phyloP scores from a whole-genome alignment of 2,888 invertebrate genomes.

The Epinotia ramella region DNA sequence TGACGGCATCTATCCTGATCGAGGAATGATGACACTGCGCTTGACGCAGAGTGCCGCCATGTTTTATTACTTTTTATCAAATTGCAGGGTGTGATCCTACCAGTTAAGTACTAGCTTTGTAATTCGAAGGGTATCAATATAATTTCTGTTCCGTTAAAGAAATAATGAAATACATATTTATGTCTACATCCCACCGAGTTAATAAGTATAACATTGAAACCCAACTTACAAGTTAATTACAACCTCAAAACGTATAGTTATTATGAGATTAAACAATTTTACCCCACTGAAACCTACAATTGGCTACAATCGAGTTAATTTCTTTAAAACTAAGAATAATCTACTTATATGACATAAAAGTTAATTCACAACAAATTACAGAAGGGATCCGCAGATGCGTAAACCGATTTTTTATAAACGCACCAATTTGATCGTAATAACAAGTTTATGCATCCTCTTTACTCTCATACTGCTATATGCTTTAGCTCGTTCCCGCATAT shows the following conservation, averaged over 20 bases:
- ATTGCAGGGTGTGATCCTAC: slow-evolving; percentile 23
- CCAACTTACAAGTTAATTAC: slow-evolving; percentile 37
- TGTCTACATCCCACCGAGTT: slow-evolving; percentile 32
- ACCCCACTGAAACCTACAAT: slow-evolving; percentile 35
- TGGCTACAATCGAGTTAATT: slow-evolving; percentile 42
- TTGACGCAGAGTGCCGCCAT: slow-evolving; percentile 6
- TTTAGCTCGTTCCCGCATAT: slow-evolving; percentile 54
- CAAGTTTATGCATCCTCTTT: slow-evolving; percentile 59
- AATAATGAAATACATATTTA: slow-evolving; percentile 30
- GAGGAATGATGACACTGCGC: slow-evolving; percentile 55
- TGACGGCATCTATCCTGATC: slow-evolving; percentile 66
- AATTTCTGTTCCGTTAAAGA: slow-evolving; percentile 23
- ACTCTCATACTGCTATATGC: slow-evolving; percentile 53
- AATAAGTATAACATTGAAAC: slow-evolving; percentile 32
- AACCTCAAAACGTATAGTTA: slow-evolving; percentile 33
- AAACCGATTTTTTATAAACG: slow-evolving; percentile 70
- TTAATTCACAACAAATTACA: slow-evolving; percentile 56
- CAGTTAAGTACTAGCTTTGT: slow-evolving; percentile 20
- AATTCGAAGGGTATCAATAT: slow-evolving; percentile 27
- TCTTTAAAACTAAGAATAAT: slow-evolving; percentile 40
- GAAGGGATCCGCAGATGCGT: slow-evolving; percentile 62
- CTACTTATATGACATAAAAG: slow-evolving; percentile 60
- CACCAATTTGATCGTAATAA: slow-evolving; percentile 74
- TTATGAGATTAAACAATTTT: slow-evolving; percentile 44
- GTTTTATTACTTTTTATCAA: slow-evolving; percentile 28